These are phyloP conservation scores for Cossypha caffra DNA, from an alignment of 2,797 vertebrate genomes.

Conservation along the genomic window DNA sequence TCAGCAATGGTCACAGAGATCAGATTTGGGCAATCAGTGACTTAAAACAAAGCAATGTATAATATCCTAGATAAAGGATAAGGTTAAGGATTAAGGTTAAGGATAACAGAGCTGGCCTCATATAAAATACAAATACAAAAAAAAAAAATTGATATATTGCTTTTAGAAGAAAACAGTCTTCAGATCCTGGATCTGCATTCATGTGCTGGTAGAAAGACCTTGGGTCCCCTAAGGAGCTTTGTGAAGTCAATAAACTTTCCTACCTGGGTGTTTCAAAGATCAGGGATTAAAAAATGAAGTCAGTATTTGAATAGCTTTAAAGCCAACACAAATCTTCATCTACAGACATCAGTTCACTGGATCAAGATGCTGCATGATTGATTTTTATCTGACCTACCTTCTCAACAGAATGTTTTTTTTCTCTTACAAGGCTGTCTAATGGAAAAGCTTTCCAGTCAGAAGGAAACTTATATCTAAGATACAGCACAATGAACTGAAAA, in stretches of 20 bases:
- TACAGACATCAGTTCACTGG: neutral
- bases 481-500: neutral
- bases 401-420: neutral
- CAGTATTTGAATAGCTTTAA: conserved; percentile 25
- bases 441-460: neutral
- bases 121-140: neutral
- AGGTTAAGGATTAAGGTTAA: neutral
- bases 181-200: neutral
- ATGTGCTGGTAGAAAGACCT: neutral
- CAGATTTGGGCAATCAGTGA: neutral
- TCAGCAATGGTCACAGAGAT: neutral
- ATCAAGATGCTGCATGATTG: neutral
- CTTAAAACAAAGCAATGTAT: neutral
- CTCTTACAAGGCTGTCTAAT: neutral
- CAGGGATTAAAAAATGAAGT: conserved; percentile 1
- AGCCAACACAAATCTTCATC: conserved; percentile 29
- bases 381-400: conserved; percentile 19
- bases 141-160: neutral
- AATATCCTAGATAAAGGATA: neutral
- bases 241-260: conserved; percentile 21
- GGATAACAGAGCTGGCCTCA: neutral
- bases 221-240: neutral
- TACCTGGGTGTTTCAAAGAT: conserved; percentile 11
- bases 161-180: neutral
- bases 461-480: neutral